Evolutionary conservation across 2,888 invertebrate genomes (phyloP), one percentile per base, ranked within the genome.

Genomic region (Hecatera dysodea): DNA sequence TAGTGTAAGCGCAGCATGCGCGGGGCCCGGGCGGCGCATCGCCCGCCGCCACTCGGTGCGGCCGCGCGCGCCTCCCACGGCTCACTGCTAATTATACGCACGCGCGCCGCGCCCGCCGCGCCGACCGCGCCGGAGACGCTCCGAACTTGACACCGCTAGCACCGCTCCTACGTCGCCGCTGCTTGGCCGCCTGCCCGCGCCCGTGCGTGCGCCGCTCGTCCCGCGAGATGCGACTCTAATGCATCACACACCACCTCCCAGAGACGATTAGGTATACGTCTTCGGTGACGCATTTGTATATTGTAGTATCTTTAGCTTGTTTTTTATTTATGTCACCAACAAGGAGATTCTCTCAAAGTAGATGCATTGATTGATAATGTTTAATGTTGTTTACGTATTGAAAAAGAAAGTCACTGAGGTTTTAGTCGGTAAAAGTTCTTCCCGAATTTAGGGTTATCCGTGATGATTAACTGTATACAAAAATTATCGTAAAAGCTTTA

Each of bases 1-100:
- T 97, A 98, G 93, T 98, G 98, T 96, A 98, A 96, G 93, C 97
- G 97, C 97, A 98, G 97, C 98, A 98, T 98, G 94, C 95, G 94
- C 96, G 96, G 89, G 89, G 87, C 90, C 89, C 96, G 94, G 90
- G 93, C 94, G 91, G 91, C 91, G 91, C 94, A 94, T 94, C 91
- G 93, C 94, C 91, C 87, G 92, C 89, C 90, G 91, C 91, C 90
- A 86, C 90, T 91, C 91, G 92, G 94, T 92, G 94, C 94, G 95
- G 95, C 93, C 92, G 91, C 93, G 93, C 92, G 94, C 94, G 94
- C 93, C 94, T 92, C 93, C 94, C 93, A 92, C 93, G 94, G 94
- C 95, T 95, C 92, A 94, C 95, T 94, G 93, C 94, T 95, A 95
- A 95, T 93, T 91, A 94, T 95, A 94, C 87, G 85, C n/a, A n/a